These are phyloP conservation scores for Eumaeus atala DNA, from an alignment of 1,140 invertebrate genomes.

Conservation along the genomic window DNA sequence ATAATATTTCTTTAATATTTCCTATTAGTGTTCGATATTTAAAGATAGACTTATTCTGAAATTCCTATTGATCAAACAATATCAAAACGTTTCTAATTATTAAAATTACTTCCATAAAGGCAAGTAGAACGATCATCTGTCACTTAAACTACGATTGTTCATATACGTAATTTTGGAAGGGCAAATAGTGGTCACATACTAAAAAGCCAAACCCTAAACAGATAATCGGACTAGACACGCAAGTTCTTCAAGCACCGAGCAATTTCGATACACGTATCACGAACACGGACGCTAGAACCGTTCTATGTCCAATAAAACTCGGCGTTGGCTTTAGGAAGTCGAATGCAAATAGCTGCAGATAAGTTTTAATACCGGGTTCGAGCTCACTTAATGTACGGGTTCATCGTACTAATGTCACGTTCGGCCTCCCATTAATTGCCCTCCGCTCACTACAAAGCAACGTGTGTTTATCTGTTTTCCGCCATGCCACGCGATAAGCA, in stretches of 20 bases:
- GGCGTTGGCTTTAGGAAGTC: constrained; percentile 67
- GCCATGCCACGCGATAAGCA: constrained; percentile 25
- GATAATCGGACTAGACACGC: too few species aligned
- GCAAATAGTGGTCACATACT: too few species aligned
- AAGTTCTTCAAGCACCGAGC: constrained; percentile 26
- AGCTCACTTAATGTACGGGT: constrained; percentile 59
- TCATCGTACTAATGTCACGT: constrained; percentile 70
- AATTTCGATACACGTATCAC: constrained; percentile 30
- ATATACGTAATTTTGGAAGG: too few species aligned
- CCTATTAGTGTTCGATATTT: too few species aligned
- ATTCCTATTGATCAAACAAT: too few species aligned
- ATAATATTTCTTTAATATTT: too few species aligned
- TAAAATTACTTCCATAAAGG: too few species aligned
- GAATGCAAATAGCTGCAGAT: constrained; percentile 69
- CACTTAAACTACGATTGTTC: too few species aligned
- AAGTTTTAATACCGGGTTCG: constrained; percentile 65
- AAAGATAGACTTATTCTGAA: too few species aligned
- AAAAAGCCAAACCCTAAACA: too few species aligned
- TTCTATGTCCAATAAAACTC: not conserved
- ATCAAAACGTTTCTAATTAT: too few species aligned
- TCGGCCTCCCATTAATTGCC: constrained; percentile 66
- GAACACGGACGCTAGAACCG: not conserved
- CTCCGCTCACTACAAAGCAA: constrained; percentile 52
- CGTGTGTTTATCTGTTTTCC: constrained; percentile 57
- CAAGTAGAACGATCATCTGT: too few species aligned